These are phyloP conservation scores for Campodea augens DNA, from an alignment of 1,140 invertebrate genomes.

Conservation along the genomic window DNA sequence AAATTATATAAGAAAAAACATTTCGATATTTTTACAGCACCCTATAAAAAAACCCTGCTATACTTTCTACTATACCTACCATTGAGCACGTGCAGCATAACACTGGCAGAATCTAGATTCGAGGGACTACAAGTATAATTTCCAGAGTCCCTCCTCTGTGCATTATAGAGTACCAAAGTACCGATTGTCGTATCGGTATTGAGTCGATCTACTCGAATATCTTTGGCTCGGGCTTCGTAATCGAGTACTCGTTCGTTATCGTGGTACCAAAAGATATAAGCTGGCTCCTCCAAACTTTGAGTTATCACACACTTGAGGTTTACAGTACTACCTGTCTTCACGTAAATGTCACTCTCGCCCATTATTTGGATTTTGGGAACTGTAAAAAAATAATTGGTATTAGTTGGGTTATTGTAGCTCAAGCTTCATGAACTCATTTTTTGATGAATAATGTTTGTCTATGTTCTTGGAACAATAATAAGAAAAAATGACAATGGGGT, in stretches of 20 bases:
- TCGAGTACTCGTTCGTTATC: conserved; percentile 43
- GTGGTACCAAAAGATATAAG: conserved; percentile 58
- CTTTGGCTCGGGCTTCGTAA: conserved; percentile 33
- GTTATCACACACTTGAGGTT: conserved; percentile 49
- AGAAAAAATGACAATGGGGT: too few species aligned
- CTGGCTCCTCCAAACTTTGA: conserved; percentile 45
- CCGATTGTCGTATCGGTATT: conserved; percentile 40
- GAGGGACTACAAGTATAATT: conserved; percentile 69
- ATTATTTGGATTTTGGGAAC: conserved; percentile 53
- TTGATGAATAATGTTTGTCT: too few species aligned
- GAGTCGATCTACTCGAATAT: conserved; percentile 38
- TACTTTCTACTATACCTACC: too few species aligned
- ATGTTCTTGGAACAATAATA: too few species aligned
- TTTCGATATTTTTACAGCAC: too few species aligned
- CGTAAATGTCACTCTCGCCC: conserved; percentile 47
- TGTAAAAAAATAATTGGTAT: conserved; percentile 25
- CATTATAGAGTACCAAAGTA: conserved; percentile 49
- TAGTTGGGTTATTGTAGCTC: too few species aligned
- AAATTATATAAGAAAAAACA: too few species aligned
- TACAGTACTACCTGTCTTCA: conserved; percentile 45
- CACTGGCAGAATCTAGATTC: conserved; percentile 57
- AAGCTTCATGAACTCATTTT: too few species aligned
- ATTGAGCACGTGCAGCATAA: conserved; percentile 57
- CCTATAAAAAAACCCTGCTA: too few species aligned
- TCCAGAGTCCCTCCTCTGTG: conserved; percentile 50